Conservation (phyloP, 2,113 vertebrate genomes). For the Grantiella picta region DNA sequence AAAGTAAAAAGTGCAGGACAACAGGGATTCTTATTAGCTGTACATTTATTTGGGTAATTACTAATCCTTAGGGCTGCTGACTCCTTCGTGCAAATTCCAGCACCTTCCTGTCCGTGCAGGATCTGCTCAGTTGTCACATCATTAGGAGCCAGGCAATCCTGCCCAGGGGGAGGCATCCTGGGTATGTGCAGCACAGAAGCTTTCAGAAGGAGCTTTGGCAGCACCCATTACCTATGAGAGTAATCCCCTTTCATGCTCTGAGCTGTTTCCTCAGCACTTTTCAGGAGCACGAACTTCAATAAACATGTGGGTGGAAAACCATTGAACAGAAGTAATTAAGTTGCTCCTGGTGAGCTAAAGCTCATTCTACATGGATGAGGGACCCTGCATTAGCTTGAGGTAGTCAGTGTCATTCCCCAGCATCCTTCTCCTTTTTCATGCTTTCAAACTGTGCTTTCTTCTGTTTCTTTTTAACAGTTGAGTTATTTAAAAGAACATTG, state of each 20-base stretch:
- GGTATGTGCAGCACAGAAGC: background rate
- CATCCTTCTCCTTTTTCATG: background rate
- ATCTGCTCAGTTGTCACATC: background rate
- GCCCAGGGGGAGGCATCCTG: background rate
- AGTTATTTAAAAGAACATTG: background rate
- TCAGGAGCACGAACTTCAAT: background rate
- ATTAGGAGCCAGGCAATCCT: background rate
- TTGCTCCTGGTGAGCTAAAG: background rate
- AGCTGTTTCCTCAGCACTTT: background rate
- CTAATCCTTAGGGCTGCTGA: background rate
- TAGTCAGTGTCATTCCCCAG: background rate
- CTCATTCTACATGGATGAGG: background rate
- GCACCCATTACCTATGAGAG: background rate
- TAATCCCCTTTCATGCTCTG: background rate
- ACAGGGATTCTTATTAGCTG: background rate
- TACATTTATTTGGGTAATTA: background rate
- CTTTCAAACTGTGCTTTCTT: background rate
- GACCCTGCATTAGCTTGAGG: background rate
- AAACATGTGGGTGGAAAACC: background rate
- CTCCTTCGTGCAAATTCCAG: background rate
- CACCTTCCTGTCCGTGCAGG: accelerated
- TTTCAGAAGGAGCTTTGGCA: background rate
- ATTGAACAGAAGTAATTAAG: background rate
- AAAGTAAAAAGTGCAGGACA: background rate
- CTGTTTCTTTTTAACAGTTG: background rate